Evolutionary conservation across 2,113 vertebrate species (phyloP).

Genomic region (Seriola quinqueradiata): DNA sequence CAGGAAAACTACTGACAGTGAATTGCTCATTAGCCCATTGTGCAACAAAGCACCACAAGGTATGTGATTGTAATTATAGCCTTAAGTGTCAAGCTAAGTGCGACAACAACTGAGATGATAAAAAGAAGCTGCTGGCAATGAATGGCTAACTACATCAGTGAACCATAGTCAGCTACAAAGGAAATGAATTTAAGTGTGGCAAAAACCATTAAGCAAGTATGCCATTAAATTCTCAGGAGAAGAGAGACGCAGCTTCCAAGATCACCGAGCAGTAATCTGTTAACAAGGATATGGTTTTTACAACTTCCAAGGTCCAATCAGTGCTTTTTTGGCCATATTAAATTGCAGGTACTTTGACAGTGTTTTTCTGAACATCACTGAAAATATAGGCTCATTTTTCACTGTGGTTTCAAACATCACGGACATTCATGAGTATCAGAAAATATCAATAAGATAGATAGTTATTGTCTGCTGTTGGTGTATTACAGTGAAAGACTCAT

Average conservation of each 20-base stretch:
- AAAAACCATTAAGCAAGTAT: slow-evolving; percentile 51
- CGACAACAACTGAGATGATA: slow-evolving; percentile 61
- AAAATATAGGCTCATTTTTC: neutral
- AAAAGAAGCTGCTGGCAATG: slow-evolving; percentile 61
- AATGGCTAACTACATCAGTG: slow-evolving; percentile 52
- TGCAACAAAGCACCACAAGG: slow-evolving; percentile 59
- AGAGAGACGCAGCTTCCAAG: slow-evolving; percentile 26
- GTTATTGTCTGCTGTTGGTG: neutral
- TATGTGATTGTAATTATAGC: slow-evolving; percentile 63
- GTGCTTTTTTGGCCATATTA: neutral
- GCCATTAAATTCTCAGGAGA: slow-evolving; percentile 48
- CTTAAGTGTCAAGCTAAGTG: slow-evolving; percentile 59
- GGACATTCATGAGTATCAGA: neutral
- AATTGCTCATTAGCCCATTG: slow-evolving; percentile 62
- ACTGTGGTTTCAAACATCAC: neutral
- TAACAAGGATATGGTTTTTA: slow-evolving; percentile 24
- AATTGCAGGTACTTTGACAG: too few relatives aligned
- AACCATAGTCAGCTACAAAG: slow-evolving; percentile 53
- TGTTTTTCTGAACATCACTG: neutral
- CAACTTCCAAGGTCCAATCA: neutral
- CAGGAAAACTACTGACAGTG: slow-evolving; percentile 45
- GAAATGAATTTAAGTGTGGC: slow-evolving; percentile 50
- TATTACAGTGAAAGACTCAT: neutral
- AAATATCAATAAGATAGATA: neutral
- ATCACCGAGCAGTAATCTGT: slow-evolving; percentile 12